Conservation (phyloP, 2,113 vertebrate species). For the Anarhynchus alexandrinus region DNA sequence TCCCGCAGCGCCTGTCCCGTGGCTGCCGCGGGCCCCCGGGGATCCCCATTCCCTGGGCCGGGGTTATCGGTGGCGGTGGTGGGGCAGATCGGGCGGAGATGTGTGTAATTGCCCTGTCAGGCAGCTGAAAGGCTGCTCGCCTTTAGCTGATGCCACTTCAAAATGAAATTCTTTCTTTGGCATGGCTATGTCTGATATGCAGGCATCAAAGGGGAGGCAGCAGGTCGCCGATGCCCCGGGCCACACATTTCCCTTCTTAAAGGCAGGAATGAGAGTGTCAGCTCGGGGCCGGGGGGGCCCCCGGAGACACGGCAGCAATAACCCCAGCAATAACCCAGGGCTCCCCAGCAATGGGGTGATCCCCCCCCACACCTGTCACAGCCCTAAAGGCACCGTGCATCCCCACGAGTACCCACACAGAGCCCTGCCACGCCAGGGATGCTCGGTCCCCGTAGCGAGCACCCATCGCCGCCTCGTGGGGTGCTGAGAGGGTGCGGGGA, state of each 20-base stretch:
- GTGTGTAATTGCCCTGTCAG: conserved; percentile 85
- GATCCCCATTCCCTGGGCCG: background rate
- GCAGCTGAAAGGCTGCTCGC: conserved; percentile 72
- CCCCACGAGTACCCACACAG: background rate
- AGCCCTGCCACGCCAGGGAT: background rate
- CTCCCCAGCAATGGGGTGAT: background rate
- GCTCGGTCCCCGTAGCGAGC: rapidly evolving
- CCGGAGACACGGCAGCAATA: background rate
- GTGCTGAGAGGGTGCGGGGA: background rate
- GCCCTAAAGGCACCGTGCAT: background rate
- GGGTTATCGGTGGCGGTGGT: conserved; percentile 26
- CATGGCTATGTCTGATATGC: conserved; percentile 79
- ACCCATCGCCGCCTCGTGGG: background rate
- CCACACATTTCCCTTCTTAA: conserved; percentile 69
- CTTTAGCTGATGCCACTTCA: conserved; percentile 82
- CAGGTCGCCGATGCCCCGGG: conserved; percentile 68
- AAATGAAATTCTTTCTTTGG: conserved; percentile 87
- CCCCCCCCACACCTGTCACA: rapidly evolving
- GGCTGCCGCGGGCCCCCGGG: background rate
- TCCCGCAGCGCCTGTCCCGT: background rate
- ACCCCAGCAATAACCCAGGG: background rate
- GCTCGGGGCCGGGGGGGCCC: background rate
- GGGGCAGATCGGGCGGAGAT: conserved; percentile 67
- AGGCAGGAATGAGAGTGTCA: conserved; percentile 59
- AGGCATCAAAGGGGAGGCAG: conserved; percentile 83